These are phyloP conservation scores for Callopanchax toddi DNA, from an alignment of 2,113 vertebrate species.

Conservation along the genomic window DNA sequence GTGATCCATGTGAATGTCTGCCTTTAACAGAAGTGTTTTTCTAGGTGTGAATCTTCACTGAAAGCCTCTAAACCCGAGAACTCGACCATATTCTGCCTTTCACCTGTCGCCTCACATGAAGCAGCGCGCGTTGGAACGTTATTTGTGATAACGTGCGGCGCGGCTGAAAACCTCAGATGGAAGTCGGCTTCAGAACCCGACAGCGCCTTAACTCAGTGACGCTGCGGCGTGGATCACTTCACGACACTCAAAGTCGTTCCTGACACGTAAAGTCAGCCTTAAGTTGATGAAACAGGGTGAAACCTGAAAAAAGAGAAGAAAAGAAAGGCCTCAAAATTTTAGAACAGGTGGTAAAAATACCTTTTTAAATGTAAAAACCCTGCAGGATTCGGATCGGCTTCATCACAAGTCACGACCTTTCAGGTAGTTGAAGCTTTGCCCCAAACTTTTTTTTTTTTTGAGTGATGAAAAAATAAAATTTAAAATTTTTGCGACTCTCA, in stretches of 20 bases:
- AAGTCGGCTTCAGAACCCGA: slow-evolving; percentile 14
- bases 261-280: slow-evolving; percentile 11
- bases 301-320: slow-evolving; percentile 24
- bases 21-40: neutral
- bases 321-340: slow-evolving; percentile 1
- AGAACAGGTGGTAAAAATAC: slow-evolving; percentile 27
- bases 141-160: neutral
- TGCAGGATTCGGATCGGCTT: slow-evolving; percentile 10
- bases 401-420: slow-evolving; percentile 7
- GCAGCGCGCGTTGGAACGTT: neutral
- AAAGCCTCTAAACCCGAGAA: slow-evolving; percentile 8
- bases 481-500: slow-evolving; percentile 31
- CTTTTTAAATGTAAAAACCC: slow-evolving; percentile 32
- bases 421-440: slow-evolving; percentile 11
- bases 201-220: slow-evolving; percentile 21
- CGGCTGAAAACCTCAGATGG: neutral
- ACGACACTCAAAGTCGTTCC: slow-evolving; percentile 19
- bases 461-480: slow-evolving; percentile 21
- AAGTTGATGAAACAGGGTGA: slow-evolving; percentile 51
- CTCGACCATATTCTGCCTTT: neutral
- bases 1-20: neutral
- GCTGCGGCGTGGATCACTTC: slow-evolving; percentile 30
- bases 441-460: neutral
- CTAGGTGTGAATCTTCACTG: slow-evolving; percentile 9
- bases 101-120: neutral